Conservation (phyloP, 2,888 invertebrate species). For the Stenoptilia bipunctidactyla region DNA sequence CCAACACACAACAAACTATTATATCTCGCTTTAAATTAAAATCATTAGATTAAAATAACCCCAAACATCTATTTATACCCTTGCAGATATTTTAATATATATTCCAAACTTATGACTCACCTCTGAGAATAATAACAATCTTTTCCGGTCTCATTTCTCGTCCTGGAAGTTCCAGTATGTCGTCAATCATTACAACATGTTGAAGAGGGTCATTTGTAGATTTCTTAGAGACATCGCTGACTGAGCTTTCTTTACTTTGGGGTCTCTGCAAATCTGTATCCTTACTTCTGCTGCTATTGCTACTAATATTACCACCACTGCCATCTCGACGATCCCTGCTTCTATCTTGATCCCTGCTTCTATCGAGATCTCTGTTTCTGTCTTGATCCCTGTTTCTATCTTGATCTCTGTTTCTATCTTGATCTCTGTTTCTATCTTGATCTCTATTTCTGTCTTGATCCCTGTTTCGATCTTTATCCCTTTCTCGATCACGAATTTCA, state of each 20-base stretch:
- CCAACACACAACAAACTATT: too few species aligned
- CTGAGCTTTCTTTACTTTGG: slow-evolving; percentile 38
- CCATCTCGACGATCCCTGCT: slow-evolving; percentile 24
- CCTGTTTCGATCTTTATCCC: background rate
- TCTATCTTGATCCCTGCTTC: slow-evolving; percentile 8
- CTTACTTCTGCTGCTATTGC: slow-evolving; percentile 35
- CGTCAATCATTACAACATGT: slow-evolving; percentile 79
- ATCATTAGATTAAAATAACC: too few species aligned
- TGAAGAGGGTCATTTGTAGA: slow-evolving; percentile 21
- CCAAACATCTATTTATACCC: too few species aligned
- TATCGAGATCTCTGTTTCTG: slow-evolving; percentile 22
- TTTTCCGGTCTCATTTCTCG: slow-evolving; percentile 82
- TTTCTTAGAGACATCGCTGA: slow-evolving; percentile 28
- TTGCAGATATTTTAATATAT: too few species aligned
- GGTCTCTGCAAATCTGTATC: slow-evolving; percentile 43
- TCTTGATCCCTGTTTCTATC: slow-evolving; percentile 32
- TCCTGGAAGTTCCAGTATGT: slow-evolving; percentile 85
- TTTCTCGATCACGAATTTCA: background rate
- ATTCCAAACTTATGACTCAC: too few species aligned
- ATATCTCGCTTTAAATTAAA: too few species aligned
- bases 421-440: slow-evolving; percentile 15
- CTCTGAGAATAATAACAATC: slow-evolving; percentile 91
- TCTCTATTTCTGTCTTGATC: slow-evolving; percentile 10
- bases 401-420: slow-evolving; percentile 21
- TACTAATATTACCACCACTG: too few species aligned